Conservation (phyloP, 1,140 invertebrate genomes). For the Zaprionus gabonicus region DNA sequence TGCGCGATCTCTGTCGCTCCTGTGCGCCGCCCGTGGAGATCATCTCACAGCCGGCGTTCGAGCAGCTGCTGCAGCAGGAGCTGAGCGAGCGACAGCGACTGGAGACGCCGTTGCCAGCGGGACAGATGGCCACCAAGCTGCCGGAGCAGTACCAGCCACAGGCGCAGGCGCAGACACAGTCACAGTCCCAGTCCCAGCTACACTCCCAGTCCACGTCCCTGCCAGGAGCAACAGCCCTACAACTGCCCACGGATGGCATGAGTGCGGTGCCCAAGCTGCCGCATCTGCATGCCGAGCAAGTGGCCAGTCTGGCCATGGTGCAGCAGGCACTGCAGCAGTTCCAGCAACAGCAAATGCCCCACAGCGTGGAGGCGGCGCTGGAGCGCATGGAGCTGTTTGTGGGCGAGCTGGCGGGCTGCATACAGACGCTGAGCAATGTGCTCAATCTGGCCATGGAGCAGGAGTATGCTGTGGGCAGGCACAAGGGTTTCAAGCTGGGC, state of each 20-base stretch:
- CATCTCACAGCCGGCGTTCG: conserved; percentile 27
- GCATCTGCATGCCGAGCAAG: conserved; percentile 52
- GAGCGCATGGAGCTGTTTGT: conserved; percentile 42
- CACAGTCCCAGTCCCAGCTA: too few relatives aligned
- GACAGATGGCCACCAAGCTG: conserved; percentile 18
- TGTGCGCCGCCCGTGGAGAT: conserved; percentile 63
- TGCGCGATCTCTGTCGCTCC: conserved; percentile 38
- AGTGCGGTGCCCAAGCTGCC: conserved; percentile 44
- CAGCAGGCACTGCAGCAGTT: conserved; percentile 40
- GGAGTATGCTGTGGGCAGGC: conserved; percentile 57
- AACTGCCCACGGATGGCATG: conserved; percentile 28
- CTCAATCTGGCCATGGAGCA: conserved; percentile 71
- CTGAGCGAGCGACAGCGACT: conserved; percentile 47
- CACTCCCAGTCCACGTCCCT: background rate
- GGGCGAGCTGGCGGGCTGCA: conserved; percentile 43
- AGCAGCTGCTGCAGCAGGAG: conserved; percentile 45
- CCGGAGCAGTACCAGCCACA: background rate
- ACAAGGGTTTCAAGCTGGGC: conserved; percentile 59
- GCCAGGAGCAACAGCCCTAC: conserved; percentile 31
- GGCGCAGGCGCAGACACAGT: background rate
- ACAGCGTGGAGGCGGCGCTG: conserved; percentile 30
- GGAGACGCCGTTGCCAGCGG: conserved; percentile 4
- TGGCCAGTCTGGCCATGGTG: conserved; percentile 50
- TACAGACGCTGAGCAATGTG: conserved; percentile 57
- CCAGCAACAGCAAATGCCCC: conserved; percentile 30